Conservation (phyloP, 2,113 vertebrate species). For the Motacilla alba region DNA sequence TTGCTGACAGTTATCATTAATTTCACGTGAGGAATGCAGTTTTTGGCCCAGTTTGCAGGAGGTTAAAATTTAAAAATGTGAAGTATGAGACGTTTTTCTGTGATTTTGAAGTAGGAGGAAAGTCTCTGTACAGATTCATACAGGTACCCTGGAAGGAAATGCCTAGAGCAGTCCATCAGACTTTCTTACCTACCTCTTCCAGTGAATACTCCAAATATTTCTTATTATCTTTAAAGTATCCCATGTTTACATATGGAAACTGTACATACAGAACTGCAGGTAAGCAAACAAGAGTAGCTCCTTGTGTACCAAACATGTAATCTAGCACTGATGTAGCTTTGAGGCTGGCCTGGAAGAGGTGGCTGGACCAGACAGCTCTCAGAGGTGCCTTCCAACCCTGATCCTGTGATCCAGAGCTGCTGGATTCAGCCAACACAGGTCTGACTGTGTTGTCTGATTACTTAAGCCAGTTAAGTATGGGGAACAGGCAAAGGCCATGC, state of each 20-base stretch:
- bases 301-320: background rate
- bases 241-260: background rate
- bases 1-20: background rate
- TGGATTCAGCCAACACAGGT: background rate
- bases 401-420: background rate
- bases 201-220: background rate
- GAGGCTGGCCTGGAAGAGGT: background rate
- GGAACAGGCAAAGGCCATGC: background rate
- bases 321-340: background rate
- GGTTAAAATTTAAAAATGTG: background rate
- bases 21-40: background rate
- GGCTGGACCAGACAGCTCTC: background rate
- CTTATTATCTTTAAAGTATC: background rate
- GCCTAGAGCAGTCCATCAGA: background rate
- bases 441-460: background rate
- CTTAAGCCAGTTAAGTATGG: background rate
- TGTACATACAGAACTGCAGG: background rate
- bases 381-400: background rate
- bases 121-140: background rate
- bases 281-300: background rate
- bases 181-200: background rate
- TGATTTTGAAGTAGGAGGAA: background rate
- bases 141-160: background rate
- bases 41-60: background rate
- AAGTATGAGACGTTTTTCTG: background rate